Evolutionary conservation across 1,140 invertebrate genomes (phyloP).

Genomic region (Agrilus planipennis): DNA sequence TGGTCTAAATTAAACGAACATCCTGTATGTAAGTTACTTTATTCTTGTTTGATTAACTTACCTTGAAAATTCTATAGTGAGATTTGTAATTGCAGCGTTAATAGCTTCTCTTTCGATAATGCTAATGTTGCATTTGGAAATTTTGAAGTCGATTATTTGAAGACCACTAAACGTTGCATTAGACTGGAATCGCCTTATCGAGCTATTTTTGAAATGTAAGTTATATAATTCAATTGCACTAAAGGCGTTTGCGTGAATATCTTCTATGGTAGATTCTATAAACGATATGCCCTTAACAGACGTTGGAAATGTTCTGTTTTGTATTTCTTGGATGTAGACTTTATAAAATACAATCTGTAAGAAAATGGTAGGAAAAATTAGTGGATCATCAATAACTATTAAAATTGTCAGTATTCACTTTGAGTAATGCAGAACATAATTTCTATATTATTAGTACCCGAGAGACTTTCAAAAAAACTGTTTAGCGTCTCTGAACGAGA

Average conservation of each 20-base stretch:
- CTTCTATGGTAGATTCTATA: constrained; percentile 41
- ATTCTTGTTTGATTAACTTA: constrained; percentile 31
- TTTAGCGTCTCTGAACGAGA: too few relatives aligned
- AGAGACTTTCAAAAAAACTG: too few relatives aligned
- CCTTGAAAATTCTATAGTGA: constrained; percentile 53
- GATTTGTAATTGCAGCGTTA: constrained; percentile 46
- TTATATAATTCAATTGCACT: constrained; percentile 47
- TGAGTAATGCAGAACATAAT: too few relatives aligned
- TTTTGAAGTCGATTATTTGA: constrained; percentile 46
- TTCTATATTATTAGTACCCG: too few relatives aligned
- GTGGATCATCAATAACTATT: too few relatives aligned
- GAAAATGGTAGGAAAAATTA: too few relatives aligned
- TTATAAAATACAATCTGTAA: constrained; percentile 54
- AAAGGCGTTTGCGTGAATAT: constrained; percentile 49
- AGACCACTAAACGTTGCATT: constrained; percentile 51
- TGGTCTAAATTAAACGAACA: too few relatives aligned
- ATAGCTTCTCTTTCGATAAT: constrained; percentile 45
- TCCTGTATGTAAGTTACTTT: too few relatives aligned
- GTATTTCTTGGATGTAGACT: constrained; percentile 45
- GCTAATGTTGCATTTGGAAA: constrained; percentile 45
- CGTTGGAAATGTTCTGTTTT: constrained; percentile 49
- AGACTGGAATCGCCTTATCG: constrained; percentile 43
- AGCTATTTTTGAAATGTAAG: constrained; percentile 48
- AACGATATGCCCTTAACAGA: constrained; percentile 47
- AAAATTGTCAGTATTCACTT: too few relatives aligned